These are phyloP conservation scores for Ficedula albicollis DNA, from an alignment of 2,797 vertebrate species.

Conservation along the genomic window DNA sequence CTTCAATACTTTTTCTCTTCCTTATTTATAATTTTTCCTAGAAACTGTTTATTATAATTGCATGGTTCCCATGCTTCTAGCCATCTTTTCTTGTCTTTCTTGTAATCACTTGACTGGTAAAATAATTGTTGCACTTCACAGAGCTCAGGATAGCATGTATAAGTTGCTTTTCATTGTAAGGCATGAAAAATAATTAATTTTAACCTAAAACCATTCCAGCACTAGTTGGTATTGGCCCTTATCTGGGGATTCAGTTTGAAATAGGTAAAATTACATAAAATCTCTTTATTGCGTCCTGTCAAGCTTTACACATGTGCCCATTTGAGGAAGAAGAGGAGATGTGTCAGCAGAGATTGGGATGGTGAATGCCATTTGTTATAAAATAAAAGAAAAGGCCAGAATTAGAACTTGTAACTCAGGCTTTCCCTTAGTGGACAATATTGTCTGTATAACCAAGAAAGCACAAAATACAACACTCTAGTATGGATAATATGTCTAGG, in stretches of 20 bases:
- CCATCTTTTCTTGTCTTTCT: background rate
- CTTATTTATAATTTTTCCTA: background rate
- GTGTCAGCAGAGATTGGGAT: accelerated
- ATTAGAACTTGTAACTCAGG: background rate
- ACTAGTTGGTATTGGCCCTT: background rate
- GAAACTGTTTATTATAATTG: background rate
- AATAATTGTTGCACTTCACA: background rate
- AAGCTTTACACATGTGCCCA: background rate
- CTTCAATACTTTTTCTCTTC: background rate
- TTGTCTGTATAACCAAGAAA: background rate
- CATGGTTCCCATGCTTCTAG: background rate
- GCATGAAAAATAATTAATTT: background rate
- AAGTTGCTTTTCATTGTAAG: background rate
- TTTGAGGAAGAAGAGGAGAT: background rate
- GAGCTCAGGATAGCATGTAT: background rate
- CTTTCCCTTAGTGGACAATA: background rate
- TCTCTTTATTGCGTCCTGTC: background rate
- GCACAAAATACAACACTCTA: background rate
- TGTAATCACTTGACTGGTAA: background rate
- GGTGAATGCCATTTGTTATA: background rate
- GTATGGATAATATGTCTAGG: background rate
- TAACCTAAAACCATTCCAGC: background rate
- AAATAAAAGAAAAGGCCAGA: background rate
- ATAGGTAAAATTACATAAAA: background rate
- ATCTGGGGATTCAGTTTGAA: background rate